Conservation (phyloP, 2,113 vertebrate species). For the Polypterus senegalus region DNA sequence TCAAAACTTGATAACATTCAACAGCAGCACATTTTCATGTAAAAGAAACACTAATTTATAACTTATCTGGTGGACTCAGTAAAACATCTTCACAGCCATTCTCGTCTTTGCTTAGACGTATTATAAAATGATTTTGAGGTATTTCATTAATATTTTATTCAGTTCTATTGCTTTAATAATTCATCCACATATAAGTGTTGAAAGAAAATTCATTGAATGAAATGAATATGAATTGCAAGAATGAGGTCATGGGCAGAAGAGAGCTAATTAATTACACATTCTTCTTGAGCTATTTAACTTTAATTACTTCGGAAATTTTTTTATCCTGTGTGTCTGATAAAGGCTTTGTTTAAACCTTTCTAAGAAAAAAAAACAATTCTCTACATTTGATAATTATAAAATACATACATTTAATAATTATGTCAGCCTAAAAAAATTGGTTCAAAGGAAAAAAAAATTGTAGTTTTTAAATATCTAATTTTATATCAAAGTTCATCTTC, state of each 20-base stretch:
- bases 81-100: slow-evolving; percentile 20
- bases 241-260: slow-evolving; percentile 26
- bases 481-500: too few species aligned
- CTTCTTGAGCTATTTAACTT: slow-evolving; percentile 29
- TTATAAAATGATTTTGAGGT: slow-evolving; percentile 34
- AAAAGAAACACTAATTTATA: neutral
- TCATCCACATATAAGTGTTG: slow-evolving; percentile 29
- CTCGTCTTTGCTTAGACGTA: slow-evolving; percentile 22
- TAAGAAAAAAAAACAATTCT: neutral
- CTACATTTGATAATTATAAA: too few species aligned
- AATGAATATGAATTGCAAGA: slow-evolving; percentile 14
- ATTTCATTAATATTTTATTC: slow-evolving; percentile 42
- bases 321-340: neutral
- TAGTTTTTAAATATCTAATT: too few species aligned
- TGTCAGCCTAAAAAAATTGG: too few species aligned
- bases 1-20: too few species aligned
- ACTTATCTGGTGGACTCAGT: slow-evolving; percentile 1
- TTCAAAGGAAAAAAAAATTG: too few species aligned
- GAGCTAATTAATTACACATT: slow-evolving; percentile 32
- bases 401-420: too few species aligned
- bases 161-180: slow-evolving; percentile 42
- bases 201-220: slow-evolving; percentile 32
- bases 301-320: slow-evolving; percentile 31
- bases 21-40: too few species aligned
- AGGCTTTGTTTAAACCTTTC: neutral